phyloP scores from a whole-genome alignment of 2,888 invertebrate species.

The Thereva nobilitata region DNA sequence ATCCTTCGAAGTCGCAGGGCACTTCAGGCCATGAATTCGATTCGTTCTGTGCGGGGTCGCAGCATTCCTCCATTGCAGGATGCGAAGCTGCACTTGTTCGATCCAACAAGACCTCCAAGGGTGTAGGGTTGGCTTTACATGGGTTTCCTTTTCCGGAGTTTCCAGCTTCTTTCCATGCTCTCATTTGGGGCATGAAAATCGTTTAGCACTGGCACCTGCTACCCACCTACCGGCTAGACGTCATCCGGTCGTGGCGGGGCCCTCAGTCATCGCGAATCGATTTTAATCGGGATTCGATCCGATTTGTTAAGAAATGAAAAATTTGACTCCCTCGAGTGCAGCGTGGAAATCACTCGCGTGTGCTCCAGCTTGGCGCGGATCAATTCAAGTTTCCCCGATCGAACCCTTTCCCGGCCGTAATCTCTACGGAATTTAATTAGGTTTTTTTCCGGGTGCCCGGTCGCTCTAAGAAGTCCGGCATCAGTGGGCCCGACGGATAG shows the following conservation, averaged over 20 bases:
- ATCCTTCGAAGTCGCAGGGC: no score
- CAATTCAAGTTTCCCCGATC: conserved; percentile 15
- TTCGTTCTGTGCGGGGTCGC: no score
- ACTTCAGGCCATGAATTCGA: no score
- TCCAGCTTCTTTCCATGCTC: no score
- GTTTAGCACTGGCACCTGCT: no score
- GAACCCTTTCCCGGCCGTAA: conserved; percentile 6
- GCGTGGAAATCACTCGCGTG: neutral
- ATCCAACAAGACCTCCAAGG: no score
- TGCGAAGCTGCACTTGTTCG: no score
- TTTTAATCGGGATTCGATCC: conserved; percentile 21
- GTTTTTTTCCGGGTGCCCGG: neutral
- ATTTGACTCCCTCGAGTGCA: conserved; percentile 6
- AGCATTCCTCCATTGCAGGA: no score
- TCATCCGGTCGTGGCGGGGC: neutral
- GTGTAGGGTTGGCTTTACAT: no score
- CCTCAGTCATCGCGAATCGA: conserved; percentile 16
- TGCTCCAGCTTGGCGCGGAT: conserved; percentile 5
- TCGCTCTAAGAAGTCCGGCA: neutral
- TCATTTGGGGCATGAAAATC: neutral
- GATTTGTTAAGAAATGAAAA: conserved; percentile 18
- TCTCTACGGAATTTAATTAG: conserved; percentile 8
- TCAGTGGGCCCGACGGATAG: neutral
- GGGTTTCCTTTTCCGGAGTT: no score
- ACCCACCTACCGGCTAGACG: no score